These are phyloP conservation scores for Hesperia comma DNA, from an alignment of 2,888 invertebrate species.

Conservation along the genomic window DNA sequence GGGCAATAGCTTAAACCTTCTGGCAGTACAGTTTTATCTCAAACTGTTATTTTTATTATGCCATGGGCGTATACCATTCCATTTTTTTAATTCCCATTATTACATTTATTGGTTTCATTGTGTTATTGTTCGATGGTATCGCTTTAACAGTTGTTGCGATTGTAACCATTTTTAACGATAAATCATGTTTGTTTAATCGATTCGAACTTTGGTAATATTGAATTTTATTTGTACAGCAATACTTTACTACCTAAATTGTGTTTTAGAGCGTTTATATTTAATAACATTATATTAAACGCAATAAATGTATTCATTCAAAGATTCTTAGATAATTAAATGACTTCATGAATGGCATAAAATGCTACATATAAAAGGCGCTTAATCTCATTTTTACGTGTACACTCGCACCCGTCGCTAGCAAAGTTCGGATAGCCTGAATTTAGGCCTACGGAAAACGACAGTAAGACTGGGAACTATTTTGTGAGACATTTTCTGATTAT, in stretches of 20 bases:
- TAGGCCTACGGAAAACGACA: constrained; percentile 16
- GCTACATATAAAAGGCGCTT: too few species aligned
- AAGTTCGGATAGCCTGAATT: background rate
- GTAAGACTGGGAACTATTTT: background rate
- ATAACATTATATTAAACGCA: too few species aligned
- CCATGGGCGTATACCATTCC: constrained; percentile 63
- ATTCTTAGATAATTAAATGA: too few species aligned
- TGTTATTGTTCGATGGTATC: constrained; percentile 52
- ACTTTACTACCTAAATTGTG: too few species aligned
- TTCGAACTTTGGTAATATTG: background rate
- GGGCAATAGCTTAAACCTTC: constrained; percentile 15
- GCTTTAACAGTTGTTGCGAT: constrained; percentile 31
- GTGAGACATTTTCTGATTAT: constrained; percentile 11
- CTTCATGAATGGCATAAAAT: too few species aligned
- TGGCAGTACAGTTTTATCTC: constrained; percentile 18
- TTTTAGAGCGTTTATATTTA: too few species aligned
- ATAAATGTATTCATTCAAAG: too few species aligned
- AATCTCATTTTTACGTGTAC: background rate
- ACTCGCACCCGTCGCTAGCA: constrained; percentile 3
- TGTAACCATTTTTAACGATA: constrained; percentile 27
- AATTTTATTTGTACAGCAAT: too few species aligned
- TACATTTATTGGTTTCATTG: constrained; percentile 70
- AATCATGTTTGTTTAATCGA: constrained; percentile 33
- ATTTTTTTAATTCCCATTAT: constrained; percentile 65
- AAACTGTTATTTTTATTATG: constrained; percentile 71